Conservation (phyloP, 1,140 invertebrate species). For the Lineus longissimus region DNA sequence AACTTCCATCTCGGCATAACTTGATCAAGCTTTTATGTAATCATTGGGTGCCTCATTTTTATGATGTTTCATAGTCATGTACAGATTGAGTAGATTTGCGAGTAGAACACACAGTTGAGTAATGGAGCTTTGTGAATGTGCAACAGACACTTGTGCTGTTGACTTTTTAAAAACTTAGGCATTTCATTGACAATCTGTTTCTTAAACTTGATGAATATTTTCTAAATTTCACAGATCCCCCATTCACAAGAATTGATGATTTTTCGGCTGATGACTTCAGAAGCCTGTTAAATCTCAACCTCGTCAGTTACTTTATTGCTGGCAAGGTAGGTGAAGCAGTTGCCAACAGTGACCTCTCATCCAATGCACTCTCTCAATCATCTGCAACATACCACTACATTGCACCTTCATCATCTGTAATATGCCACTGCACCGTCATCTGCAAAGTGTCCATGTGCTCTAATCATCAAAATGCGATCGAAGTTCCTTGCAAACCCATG, state of each 20-base stretch:
- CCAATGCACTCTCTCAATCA: background rate
- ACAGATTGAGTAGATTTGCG: too few relatives aligned
- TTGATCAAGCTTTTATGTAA: background rate
- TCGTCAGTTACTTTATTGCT: constrained; percentile 40
- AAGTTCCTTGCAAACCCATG: too few relatives aligned
- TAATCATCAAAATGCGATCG: too few relatives aligned
- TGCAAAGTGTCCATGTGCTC: too few relatives aligned
- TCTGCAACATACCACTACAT: background rate
- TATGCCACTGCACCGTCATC: constrained; percentile 17
- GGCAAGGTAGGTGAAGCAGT: constrained; percentile 38
- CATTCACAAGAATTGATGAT: constrained; percentile 40
- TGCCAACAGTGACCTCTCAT: too few relatives aligned
- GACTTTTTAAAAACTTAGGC: too few relatives aligned
- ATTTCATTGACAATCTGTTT: too few relatives aligned
- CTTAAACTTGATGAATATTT: too few relatives aligned
- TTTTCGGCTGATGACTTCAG: constrained; percentile 40
- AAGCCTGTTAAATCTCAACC: constrained; percentile 34
- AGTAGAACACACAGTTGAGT: too few relatives aligned
- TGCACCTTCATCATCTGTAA: constrained; percentile 18
- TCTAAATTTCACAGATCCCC: constrained; percentile 34
- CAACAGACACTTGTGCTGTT: too few relatives aligned
- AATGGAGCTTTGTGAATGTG: too few relatives aligned
- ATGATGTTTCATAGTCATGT: background rate
- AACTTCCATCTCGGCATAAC: background rate
- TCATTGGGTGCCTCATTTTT: background rate